Percentiles rank a stretch among this genome's conserved stretches.
Conservation (phyloP, 2,888 invertebrate species). For the Strigamia maritima region DNA sequence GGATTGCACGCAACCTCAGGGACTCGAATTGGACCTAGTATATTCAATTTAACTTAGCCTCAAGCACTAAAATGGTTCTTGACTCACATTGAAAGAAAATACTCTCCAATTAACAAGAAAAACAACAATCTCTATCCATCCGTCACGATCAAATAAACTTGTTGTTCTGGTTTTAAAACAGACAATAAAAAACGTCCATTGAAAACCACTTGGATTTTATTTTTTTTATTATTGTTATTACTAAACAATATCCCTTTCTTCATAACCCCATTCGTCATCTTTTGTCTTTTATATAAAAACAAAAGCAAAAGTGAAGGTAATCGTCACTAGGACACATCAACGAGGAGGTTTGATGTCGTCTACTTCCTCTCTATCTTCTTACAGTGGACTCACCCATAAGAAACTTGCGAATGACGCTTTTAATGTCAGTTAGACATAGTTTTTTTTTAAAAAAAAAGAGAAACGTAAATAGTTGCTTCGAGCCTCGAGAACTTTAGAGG, state of each 20-base stretch:
- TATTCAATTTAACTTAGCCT: not conserved
- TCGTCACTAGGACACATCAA: not conserved
- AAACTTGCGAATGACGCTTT: not conserved
- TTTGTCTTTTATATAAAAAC: not conserved
- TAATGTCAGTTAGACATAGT: not conserved
- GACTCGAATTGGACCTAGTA: not conserved
- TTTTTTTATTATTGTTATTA: not conserved
- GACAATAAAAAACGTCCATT: slow-evolving; percentile 15
- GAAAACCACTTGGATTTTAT: not conserved
- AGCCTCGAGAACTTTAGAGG: not conserved
- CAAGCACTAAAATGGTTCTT: not conserved
- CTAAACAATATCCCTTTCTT: not conserved
- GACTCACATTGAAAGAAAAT: not conserved
- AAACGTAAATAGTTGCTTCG: not conserved
- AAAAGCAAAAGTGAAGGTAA: not conserved
- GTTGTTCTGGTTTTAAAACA: slow-evolving; percentile 12
- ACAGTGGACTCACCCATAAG: not conserved
- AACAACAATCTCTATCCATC: not conserved
- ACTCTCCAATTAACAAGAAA: not conserved
- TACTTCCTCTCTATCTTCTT: not conserved
- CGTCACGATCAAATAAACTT: slow-evolving; percentile 21
- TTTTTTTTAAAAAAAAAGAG: not conserved
- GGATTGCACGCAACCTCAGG: not conserved
- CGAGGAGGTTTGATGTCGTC: not conserved
- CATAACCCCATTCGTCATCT: not conserved